phyloP scores from a whole-genome alignment of 2,888 invertebrate species.

The Vannuccia rotundouncinata region DNA sequence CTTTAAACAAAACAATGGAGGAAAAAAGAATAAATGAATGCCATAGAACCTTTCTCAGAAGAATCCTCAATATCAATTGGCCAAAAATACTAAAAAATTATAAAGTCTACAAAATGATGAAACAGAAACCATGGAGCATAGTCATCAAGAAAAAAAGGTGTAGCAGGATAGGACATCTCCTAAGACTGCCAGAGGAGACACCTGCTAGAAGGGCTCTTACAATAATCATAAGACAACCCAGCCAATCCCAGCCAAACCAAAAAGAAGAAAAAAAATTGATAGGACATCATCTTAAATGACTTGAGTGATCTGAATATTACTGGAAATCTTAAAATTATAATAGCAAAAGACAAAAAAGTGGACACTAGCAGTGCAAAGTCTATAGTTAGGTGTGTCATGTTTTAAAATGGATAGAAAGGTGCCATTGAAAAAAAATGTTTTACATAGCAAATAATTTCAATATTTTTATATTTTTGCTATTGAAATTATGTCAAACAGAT shows the following conservation, averaged over 20 bases:
- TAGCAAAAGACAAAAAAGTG: constrained; percentile 15
- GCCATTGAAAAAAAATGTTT: constrained; percentile 6
- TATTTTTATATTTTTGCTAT: too few species aligned
- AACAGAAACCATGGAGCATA: constrained; percentile 17
- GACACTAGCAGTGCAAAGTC: background rate
- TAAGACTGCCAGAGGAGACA: constrained; percentile 26
- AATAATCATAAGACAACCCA: background rate
- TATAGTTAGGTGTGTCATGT: constrained; percentile 13
- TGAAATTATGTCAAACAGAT: too few species aligned
- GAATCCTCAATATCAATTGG: constrained; percentile 14
- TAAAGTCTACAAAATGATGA: constrained; percentile 7
- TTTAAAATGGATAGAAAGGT: background rate
- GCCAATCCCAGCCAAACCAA: background rate
- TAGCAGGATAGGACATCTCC: constrained; percentile 19
- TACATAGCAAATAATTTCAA: too few species aligned
- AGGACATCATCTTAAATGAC: constrained; percentile 15
- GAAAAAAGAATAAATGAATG: constrained; percentile 19
- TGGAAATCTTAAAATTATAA: constrained; percentile 6
- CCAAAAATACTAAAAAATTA: constrained; percentile 15
- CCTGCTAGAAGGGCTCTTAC: constrained; percentile 13
- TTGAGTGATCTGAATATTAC: constrained; percentile 6
- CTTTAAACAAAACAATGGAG: background rate
- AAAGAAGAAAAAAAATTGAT: constrained; percentile 17
- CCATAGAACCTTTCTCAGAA: constrained; percentile 21
- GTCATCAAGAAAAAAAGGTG: constrained; percentile 17